Evolutionary conservation across 64 coral and sea anemone species (phyloP), one percentile per base, ranked within the genome.

Genomic region (Porites lutea): DNA sequence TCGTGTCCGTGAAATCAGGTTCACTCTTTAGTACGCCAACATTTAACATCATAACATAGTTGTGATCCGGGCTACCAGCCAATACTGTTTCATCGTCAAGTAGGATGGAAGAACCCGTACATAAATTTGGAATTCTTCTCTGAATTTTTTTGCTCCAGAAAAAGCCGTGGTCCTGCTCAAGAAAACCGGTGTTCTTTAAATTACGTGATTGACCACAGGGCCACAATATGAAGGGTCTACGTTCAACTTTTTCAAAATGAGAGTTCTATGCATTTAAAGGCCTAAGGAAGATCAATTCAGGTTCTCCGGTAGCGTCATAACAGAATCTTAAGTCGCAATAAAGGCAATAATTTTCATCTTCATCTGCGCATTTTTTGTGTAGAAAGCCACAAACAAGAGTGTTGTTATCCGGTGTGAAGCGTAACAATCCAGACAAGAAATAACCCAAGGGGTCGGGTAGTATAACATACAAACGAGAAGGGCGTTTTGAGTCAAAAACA

Each of bases 301-400:
- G n/a, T n/a, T n/a, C n/a, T n/a, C n/a, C n/a, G n/a, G n/a, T n/a
- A n/a, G n/a, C n/a, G n/a, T n/a, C n/a, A n/a, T n/a, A n/a, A n/a
- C n/a, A n/a, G n/a, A n/a, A n/a, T n/a, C n/a, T n/a, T n/a, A n/a
- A n/a, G n/a, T n/a, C n/a, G n/a, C n/a, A n/a, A n/a, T n/a, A n/a
- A n/a, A n/a, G n/a, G n/a, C n/a, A n/a, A n/a, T n/a, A n/a, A n/a
- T n/a, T n/a, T n/a, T n/a, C n/a, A n/a, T n/a, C n/a, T n/a, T n/a
- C n/a, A n/a, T n/a, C n/a, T n/a, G n/a, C n/a, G n/a, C n/a, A n/a
- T n/a, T n/a, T n/a, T n/a, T n/a, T n/a, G n/a, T n/a, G n/a, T n/a
- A 81, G 21, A 14, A 45, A 8, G 13, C 78, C 78, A 63, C 78
- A 63, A 12, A 47, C 78, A 46, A 81, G 78, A 18, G 78, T 63